phyloP scores from a whole-genome alignment of 2,797 vertebrate species.

The Enteromius argenteus region DNA sequence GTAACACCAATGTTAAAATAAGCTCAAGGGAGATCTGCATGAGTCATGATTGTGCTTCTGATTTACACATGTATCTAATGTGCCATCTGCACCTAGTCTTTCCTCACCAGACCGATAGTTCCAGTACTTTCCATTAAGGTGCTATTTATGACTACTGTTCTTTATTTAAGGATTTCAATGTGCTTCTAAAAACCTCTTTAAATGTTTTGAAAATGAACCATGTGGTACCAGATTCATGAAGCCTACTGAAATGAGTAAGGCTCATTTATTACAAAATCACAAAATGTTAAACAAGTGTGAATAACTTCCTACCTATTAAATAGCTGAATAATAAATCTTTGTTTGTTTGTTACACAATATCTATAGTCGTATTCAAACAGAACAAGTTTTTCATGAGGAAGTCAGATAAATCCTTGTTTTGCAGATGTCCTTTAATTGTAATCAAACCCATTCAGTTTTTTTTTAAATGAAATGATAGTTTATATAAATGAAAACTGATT shows the following conservation, averaged over 20 bases:
- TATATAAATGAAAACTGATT: too few species aligned
- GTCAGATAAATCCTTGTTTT: too few species aligned
- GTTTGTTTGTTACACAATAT: not conserved
- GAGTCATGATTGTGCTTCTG: slow-evolving; percentile 53
- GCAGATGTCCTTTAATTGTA: too few species aligned
- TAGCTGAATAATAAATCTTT: not conserved
- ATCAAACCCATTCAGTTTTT: too few species aligned
- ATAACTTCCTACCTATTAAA: not conserved
- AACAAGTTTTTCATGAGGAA: too few species aligned
- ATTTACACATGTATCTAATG: slow-evolving; percentile 26
- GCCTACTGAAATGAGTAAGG: not conserved
- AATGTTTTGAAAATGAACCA: not conserved
- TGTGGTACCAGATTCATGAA: not conserved
- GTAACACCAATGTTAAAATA: slow-evolving; percentile 1
- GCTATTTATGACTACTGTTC: not conserved
- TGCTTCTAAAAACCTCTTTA: not conserved
- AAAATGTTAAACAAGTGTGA: not conserved
- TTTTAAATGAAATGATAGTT: too few species aligned
- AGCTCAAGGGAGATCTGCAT: slow-evolving; percentile 11
- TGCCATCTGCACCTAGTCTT: not conserved
- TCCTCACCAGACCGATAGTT: not conserved
- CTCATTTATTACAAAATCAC: not conserved
- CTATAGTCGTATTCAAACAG: not conserved
- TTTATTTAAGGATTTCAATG: not conserved
- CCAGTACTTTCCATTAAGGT: slow-evolving; percentile 43